Base-by-base conservation (phyloP, 2,888 invertebrate species). In the Mythimna vitellina region DNA sequence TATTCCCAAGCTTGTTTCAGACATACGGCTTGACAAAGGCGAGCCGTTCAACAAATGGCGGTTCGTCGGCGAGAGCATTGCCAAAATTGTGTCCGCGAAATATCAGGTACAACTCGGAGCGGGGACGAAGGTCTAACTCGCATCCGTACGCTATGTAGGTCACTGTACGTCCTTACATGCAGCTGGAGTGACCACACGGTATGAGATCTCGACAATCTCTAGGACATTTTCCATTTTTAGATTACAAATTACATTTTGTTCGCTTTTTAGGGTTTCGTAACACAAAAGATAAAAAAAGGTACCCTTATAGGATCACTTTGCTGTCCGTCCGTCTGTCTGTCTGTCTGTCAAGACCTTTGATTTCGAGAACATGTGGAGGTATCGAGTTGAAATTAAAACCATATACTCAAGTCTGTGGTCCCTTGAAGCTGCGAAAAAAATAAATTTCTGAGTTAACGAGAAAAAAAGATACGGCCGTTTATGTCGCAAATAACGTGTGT, bases 21-120 rank as follows among this genome's bases (percentile, higher is more conserved):
- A 79, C 61, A 63, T 66, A 67, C 66, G 66, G 72, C 63, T 69
- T 70, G 70, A 76, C 77, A 73, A 73, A 77, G 69, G 73, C 72
- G 73, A 65, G 70, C 66, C 57, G 67, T 72, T 46, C 81, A 79
- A 83, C 74, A 85, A 85, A 85, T 83, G 72, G 74, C 22, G 54
- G 29, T 62, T 46, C 51, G 61, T 70, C 62, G 66, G 56, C 60
- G 35, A 67, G 65, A 65, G 71, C 64, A 58, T 62, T 85, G 84
- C 82, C 82, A 85, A 86, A 83, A 83, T 69, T 74, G 68, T 65
- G 81, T 72, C 81, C 79, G 67, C 74, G 66, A 70, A 82, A 70
- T 73, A 75, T 81, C 86, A 84, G 84, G 84, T 84, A 81, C 63
- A 57, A 70, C 49, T 35, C 25, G 70, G 29, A 70, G 73, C 49